phyloP scores from a whole-genome alignment of 2,113 vertebrate genomes.

The Cavia porcellus region DNA sequence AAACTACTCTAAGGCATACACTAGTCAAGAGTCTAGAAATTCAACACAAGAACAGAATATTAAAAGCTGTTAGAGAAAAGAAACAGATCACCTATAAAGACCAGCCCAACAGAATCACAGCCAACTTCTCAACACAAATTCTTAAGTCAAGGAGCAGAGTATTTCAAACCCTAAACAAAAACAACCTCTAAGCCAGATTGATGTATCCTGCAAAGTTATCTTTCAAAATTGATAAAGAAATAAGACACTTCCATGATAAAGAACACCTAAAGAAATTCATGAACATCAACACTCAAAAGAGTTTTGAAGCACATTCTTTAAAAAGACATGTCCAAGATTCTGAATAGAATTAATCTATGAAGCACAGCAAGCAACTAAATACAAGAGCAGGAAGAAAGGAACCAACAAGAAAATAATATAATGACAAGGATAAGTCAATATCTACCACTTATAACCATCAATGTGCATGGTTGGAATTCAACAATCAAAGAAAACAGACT shows the following conservation, averaged over 20 bases:
- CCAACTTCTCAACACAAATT: background rate
- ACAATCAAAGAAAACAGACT: too few relatives aligned
- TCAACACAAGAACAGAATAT: background rate
- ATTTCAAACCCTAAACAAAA: background rate
- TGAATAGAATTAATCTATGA: background rate
- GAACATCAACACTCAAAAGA: background rate
- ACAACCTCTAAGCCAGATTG: background rate
- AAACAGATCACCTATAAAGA: background rate
- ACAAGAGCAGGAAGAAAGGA: background rate
- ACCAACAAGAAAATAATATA: background rate
- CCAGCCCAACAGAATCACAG: background rate
- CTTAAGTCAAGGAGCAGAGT: background rate
- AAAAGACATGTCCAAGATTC: background rate
- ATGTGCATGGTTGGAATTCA: too few relatives aligned
- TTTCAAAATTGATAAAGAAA: background rate
- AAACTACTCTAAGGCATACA: background rate
- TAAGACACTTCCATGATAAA: background rate
- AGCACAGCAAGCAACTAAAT: background rate
- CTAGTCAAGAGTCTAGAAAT: background rate
- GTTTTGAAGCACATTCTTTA: background rate
- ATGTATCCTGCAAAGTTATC: background rate
- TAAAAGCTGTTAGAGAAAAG: background rate
- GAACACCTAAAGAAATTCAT: background rate
- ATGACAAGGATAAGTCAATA: too few relatives aligned
- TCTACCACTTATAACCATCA: too few relatives aligned